Evolutionary conservation across 2,888 invertebrate genomes (phyloP).

Genomic region (Yponomeuta cagnagella): DNA sequence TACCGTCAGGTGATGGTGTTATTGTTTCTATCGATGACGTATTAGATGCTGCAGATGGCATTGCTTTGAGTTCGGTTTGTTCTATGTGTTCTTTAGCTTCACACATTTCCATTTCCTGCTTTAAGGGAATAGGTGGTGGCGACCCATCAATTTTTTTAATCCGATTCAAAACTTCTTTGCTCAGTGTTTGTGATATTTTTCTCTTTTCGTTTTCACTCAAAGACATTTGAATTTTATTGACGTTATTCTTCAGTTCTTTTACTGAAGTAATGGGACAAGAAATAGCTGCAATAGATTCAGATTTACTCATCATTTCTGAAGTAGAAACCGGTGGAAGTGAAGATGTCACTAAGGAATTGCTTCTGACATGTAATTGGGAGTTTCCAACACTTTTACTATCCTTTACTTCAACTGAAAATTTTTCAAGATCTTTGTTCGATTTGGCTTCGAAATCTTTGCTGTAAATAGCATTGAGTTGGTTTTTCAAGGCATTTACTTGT

Average conservation of each 20-base stretch:
- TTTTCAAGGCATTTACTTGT: constrained; percentile 86
- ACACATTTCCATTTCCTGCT: constrained; percentile 78
- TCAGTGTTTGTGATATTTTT: constrained; percentile 81
- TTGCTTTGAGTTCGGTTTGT: neutral
- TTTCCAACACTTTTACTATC: constrained; percentile 44
- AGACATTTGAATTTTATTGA: constrained; percentile 67
- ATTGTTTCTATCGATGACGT: constrained; percentile 5
- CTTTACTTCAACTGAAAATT: constrained; percentile 79
- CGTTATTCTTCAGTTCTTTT: constrained; percentile 66
- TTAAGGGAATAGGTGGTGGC: constrained; percentile 33
- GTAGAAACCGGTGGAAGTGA: constrained; percentile 47
- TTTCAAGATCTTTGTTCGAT: constrained; percentile 52
- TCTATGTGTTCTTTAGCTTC: constrained; percentile 54
- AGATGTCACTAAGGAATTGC: constrained; percentile 72
- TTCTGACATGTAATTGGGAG: constrained; percentile 71
- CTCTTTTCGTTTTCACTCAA: constrained; percentile 83
- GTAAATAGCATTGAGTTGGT: constrained; percentile 88
- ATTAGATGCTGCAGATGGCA: constrained; percentile 11
- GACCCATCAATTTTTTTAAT: constrained; percentile 64
- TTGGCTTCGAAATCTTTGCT: constrained; percentile 75
- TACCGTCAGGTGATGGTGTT: constrained; percentile 8
- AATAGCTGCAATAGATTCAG: constrained; percentile 76
- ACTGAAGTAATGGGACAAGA: constrained; percentile 56
- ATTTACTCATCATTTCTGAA: constrained; percentile 62
- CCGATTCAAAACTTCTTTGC: constrained; percentile 82